Conservation (phyloP, 2,888 invertebrate genomes). For the Drosophila seclusa region DNA sequence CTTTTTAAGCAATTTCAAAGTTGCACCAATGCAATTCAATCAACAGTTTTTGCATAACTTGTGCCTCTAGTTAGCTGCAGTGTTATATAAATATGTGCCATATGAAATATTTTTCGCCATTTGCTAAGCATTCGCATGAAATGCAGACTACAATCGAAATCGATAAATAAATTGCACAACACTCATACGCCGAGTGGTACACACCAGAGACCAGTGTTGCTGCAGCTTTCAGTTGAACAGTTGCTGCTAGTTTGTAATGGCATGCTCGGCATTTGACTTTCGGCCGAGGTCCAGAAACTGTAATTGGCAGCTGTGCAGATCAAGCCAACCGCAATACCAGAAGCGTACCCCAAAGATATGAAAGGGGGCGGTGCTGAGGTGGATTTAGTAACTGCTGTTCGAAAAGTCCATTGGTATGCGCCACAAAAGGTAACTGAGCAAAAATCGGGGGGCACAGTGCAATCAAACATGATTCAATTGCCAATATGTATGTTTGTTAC, state of each 20-base stretch:
- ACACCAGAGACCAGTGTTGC: constrained; percentile 19
- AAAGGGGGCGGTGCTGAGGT: background rate
- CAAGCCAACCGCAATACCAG: constrained; percentile 42
- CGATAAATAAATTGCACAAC: constrained; percentile 45
- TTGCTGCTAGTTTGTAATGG: constrained; percentile 35
- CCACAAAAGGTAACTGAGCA: constrained; percentile 48
- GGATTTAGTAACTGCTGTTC: constrained; percentile 34
- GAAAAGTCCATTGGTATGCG: constrained; percentile 52
- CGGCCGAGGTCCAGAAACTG: constrained; percentile 41
- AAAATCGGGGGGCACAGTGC: background rate
- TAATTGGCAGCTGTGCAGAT: constrained; percentile 68
- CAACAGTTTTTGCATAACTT: background rate
- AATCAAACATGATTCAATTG: constrained; percentile 75
- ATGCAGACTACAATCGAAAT: constrained; percentile 3
- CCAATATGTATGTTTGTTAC: constrained; percentile 56
- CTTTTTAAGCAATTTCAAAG: background rate
- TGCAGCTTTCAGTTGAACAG: constrained; percentile 1
- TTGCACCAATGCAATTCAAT: background rate
- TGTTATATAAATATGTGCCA: background rate
- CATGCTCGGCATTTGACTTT: constrained; percentile 64
- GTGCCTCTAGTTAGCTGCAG: background rate
- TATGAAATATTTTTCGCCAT: background rate
- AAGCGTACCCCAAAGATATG: constrained; percentile 9
- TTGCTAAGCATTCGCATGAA: constrained; percentile 16
- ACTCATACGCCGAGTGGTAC: constrained; percentile 42